These are phyloP conservation scores for Channa argus DNA, from an alignment of 2,113 vertebrate species.

Conservation along the genomic window DNA sequence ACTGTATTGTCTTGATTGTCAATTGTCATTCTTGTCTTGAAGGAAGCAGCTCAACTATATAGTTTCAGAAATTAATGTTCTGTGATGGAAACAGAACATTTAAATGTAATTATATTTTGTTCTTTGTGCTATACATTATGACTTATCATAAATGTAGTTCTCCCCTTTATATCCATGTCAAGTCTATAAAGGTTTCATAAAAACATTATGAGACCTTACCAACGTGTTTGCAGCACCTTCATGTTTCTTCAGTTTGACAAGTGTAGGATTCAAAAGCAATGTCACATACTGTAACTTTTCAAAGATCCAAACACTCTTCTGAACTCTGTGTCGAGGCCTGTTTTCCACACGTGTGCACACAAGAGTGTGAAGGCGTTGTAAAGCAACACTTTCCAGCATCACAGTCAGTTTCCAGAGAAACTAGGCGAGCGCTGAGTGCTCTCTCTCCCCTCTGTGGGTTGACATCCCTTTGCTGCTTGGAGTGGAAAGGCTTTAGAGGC, in stretches of 20 bases:
- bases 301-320: slow-evolving; percentile 21
- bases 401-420: slow-evolving; percentile 71
- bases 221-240: neutral
- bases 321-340: slow-evolving; percentile 38
- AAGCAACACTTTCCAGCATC: slow-evolving; percentile 67
- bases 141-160: too few relatives aligned
- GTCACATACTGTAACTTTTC: slow-evolving; percentile 14
- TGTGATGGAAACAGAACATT: too few relatives aligned
- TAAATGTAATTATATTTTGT: neutral
- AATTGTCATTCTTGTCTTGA: too few relatives aligned
- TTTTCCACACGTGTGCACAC: slow-evolving; percentile 24
- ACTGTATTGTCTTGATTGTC: too few relatives aligned
- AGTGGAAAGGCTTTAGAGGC: slow-evolving; percentile 63
- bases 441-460: slow-evolving; percentile 61
- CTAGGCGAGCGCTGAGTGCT: slow-evolving; percentile 22
- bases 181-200: too few relatives aligned
- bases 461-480: slow-evolving; percentile 54
- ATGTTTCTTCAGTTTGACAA: neutral
- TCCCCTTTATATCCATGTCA: too few relatives aligned
- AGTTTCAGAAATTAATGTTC: too few relatives aligned
- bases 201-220: too few relatives aligned
- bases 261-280: neutral
- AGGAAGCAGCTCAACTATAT: too few relatives aligned
- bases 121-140: neutral
- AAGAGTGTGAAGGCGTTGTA: slow-evolving; percentile 55